These are phyloP conservation scores for Fissipunctia ypsillon DNA, from an alignment of 2,888 invertebrate genomes.

Conservation along the genomic window DNA sequence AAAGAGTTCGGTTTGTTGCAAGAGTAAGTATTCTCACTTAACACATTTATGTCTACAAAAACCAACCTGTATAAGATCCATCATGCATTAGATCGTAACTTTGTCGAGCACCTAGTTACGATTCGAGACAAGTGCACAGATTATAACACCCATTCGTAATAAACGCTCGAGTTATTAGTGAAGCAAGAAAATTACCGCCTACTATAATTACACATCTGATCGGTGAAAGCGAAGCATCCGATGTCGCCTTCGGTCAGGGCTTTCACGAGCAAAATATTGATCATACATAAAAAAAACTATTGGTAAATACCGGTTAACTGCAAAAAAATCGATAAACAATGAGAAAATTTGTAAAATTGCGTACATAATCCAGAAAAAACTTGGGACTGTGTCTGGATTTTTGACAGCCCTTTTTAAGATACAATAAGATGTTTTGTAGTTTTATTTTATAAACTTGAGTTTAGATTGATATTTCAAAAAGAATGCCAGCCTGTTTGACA, in stretches of 20 bases:
- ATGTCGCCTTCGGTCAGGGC: constrained; percentile 59
- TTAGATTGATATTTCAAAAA: constrained; percentile 64
- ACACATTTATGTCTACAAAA: neutral
- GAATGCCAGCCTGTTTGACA: constrained; percentile 57
- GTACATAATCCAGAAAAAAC: neutral
- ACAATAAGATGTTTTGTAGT: constrained; percentile 30
- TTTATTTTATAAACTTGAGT: constrained; percentile 43
- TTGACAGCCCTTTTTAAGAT: constrained; percentile 38
- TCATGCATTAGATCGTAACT: constrained; percentile 26
- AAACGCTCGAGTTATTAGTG: constrained; percentile 62
- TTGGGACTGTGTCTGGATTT: neutral
- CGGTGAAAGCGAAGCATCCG: constrained; percentile 79
- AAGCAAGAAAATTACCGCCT: constrained; percentile 72
- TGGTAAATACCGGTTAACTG: neutral
- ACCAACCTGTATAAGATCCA: constrained; percentile 20
- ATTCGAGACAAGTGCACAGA: constrained; percentile 42
- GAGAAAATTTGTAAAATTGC: neutral
- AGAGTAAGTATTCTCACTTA: neutral
- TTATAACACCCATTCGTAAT: constrained; percentile 53
- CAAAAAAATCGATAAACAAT: neutral
- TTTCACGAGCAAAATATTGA: constrained; percentile 23
- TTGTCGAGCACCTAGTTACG: constrained; percentile 42
- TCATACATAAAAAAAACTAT: neutral
- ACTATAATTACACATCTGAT: constrained; percentile 77
- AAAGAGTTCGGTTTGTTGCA: neutral